Base-by-base conservation (phyloP, 2,113 vertebrate species). In the Psephotus haematonotus region DNA sequence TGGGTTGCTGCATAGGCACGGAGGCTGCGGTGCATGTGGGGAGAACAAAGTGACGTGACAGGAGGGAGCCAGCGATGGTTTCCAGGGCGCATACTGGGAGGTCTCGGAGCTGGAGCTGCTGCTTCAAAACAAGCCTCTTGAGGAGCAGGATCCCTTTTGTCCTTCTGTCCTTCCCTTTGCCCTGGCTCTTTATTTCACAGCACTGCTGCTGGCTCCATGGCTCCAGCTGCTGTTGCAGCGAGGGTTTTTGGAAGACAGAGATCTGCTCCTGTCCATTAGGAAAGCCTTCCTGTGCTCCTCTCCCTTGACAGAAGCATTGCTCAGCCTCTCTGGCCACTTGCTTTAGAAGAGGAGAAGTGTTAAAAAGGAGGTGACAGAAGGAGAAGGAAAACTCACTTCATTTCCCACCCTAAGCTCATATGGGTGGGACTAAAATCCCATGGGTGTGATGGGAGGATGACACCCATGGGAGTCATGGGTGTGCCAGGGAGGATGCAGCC, bases 1-100 rank as follows among this genome's bases (percentile, higher is more conserved):
- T 0, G 0, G 29, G 12, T 4, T 63, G 57, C 50, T 3, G 19
- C 43, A 37, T 0, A 0, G 15, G 5, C 47, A 17, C 44, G 53
- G 55, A 44, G 62, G 27, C 57, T 84, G 68, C 2, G 4, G 46
- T 33, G 39, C 0, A 0, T 17, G n/a, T 28, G 12, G 8, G 9
- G 41, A 0, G 1, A 18, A 11, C 24, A 50, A 43, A 82, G 64
- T 62, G 60, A 88, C n/a, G 0, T 3, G 52, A 50, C 60, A 79
- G 39, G 17, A 86, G 20, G 20, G 47, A 89, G 63, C 37, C 88
- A 43, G 60, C 0, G 0, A 19, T 25, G 44, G 23, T 47, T 85
- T 37, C 64, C 67, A 62, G 23, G 53, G 69, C 55, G 62, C 6
- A 2, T 62, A 55, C 49, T 74, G 50, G 41, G 82, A 82, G 23